Conservation (phyloP, 2,888 invertebrate genomes). For the Drosophila conformis region DNA sequence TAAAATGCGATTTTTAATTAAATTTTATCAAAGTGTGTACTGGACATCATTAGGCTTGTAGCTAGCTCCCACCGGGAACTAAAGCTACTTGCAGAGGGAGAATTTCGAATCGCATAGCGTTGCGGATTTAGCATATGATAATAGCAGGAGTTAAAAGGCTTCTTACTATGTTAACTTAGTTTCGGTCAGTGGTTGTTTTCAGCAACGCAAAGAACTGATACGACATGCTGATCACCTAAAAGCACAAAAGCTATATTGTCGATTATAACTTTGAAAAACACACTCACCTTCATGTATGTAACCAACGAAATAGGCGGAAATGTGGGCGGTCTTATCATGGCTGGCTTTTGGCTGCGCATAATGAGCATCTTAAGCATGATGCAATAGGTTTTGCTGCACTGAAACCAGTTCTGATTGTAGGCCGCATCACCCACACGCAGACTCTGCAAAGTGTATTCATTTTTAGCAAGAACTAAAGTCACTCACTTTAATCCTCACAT, state of each 20-base stretch:
- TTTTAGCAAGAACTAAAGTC: background rate
- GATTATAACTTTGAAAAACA: too few relatives aligned
- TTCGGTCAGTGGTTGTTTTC: slow-evolving; percentile 57
- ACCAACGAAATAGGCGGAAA: slow-evolving; percentile 80
- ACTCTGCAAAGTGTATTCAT: slow-evolving; percentile 61
- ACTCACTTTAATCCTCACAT: background rate
- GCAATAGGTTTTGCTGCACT: slow-evolving; percentile 67
- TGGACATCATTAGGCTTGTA: slow-evolving; percentile 49
- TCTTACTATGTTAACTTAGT: slow-evolving; percentile 19
- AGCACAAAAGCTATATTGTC: background rate
- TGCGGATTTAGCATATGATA: background rate
- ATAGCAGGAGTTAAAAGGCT: background rate
- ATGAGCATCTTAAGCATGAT: slow-evolving; percentile 71
- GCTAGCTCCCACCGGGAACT: background rate
- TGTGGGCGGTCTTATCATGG: slow-evolving; percentile 77
- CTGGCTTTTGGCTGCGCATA: slow-evolving; percentile 75
- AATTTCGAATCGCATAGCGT: background rate
- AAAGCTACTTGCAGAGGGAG: background rate
- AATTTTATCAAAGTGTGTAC: slow-evolving; percentile 69
- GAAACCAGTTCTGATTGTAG: slow-evolving; percentile 80
- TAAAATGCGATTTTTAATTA: slow-evolving; percentile 77
- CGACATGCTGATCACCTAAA: slow-evolving; percentile 77
- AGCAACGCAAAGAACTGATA: slow-evolving; percentile 80
- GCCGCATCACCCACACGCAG: slow-evolving; percentile 74
- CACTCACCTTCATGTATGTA: slow-evolving; percentile 78